Evolutionary conservation across 2,797 vertebrate genomes (phyloP).

Genomic region (Denticeps clupeoides): DNA sequence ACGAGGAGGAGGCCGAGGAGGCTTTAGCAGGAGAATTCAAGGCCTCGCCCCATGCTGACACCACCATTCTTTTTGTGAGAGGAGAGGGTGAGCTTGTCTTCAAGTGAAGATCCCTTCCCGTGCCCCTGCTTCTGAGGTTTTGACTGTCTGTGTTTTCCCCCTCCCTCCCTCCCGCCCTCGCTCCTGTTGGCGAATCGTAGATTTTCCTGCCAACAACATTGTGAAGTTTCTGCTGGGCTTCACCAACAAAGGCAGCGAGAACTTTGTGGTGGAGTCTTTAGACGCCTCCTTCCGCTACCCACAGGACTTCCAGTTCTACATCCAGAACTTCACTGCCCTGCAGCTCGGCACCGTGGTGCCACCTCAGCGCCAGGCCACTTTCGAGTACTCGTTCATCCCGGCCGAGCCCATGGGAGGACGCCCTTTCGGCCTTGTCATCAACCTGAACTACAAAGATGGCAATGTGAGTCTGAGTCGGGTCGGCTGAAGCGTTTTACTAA

Average conservation of each 20-base stretch:
- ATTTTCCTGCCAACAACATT: constrained; percentile 93
- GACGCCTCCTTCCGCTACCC: constrained; percentile 97
- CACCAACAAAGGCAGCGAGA: constrained; percentile 86
- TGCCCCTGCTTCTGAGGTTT: neutral
- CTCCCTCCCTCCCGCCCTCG: neutral
- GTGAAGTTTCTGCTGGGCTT: constrained; percentile 97
- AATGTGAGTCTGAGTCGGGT: constrained; percentile 62
- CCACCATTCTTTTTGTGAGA: constrained; percentile 93
- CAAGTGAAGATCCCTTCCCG: neutral
- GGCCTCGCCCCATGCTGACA: constrained; percentile 91
- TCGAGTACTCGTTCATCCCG: constrained; percentile 97
- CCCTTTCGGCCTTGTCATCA: constrained; percentile 93
- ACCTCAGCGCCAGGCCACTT: constrained; percentile 82
- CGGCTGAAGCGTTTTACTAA: no score
- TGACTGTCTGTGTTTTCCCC: neutral
- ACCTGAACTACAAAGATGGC: constrained; percentile 90
- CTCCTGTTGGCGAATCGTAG: constrained; percentile 39
- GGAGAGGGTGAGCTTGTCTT: constrained; percentile 74
- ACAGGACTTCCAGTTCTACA: constrained; percentile 97
- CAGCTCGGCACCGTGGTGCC: constrained; percentile 77
- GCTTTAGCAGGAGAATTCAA: constrained; percentile 76
- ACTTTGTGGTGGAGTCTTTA: constrained; percentile 85
- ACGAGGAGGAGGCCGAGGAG: constrained; percentile 76
- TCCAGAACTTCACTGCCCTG: constrained; percentile 97
- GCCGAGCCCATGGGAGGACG: constrained; percentile 96